Conservation (phyloP, 2,797 vertebrate genomes). For the Zenarchopterus dispar region DNA sequence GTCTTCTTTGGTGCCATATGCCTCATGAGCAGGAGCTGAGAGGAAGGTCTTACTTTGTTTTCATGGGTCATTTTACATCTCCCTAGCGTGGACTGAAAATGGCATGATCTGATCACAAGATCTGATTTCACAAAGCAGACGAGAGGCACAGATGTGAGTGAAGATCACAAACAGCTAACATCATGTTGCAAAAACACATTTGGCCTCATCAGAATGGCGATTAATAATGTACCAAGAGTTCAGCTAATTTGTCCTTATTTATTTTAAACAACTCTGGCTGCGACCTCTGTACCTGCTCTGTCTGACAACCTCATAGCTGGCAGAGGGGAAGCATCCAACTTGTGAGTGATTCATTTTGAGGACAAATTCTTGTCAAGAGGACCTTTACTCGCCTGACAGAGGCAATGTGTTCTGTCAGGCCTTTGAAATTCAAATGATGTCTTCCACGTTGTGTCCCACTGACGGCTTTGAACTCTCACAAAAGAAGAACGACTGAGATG, state of each 20-base stretch:
- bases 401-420: conserved; percentile 62
- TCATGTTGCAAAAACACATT: conserved; percentile 38
- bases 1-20: conserved; percentile 49
- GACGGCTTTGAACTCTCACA: conserved; percentile 68
- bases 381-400: conserved; percentile 62
- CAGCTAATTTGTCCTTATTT: conserved; percentile 20
- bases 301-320: conserved; percentile 18
- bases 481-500: conserved; percentile 61
- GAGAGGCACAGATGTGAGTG: conserved; percentile 34
- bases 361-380: conserved; percentile 65
- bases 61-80: conserved; percentile 65
- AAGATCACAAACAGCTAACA: conserved; percentile 46
- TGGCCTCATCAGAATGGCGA: conserved; percentile 17
- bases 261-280: conserved; percentile 18
- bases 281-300: conserved; percentile 5
- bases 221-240: conserved; percentile 11
- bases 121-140: conserved; percentile 30
- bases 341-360: conserved; percentile 69
- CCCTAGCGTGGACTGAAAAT: conserved; percentile 47
- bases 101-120: conserved; percentile 42
- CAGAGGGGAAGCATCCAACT: conserved; percentile 50
- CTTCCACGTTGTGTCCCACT: conserved; percentile 64
- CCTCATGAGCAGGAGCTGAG: conserved; percentile 35
- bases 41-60: conserved; percentile 47
- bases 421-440: conserved; percentile 80